Conservation (phyloP, 2,888 invertebrate genomes). For the Celastrina argiolus region DNA sequence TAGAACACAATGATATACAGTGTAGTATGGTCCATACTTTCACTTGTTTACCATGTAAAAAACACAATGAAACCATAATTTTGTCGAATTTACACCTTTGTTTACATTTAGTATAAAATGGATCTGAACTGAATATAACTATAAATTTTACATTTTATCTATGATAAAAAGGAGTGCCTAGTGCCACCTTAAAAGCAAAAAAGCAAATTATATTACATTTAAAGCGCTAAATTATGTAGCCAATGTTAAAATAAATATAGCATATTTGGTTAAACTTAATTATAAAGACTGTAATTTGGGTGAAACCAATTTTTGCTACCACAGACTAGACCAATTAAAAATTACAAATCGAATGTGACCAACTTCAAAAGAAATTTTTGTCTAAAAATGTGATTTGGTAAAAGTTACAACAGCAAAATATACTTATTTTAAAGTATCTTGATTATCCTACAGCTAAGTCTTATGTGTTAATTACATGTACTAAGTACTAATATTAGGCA, state of each 20-base stretch:
- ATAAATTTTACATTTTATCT: background rate
- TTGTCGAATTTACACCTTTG: no score
- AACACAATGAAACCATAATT: no score
- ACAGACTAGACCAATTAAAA: background rate
- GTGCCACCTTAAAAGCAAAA: conserved; percentile 17
- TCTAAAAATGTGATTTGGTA: background rate
- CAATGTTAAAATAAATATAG: conserved; percentile 16
- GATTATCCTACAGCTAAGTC: background rate
- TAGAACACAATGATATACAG: no score
- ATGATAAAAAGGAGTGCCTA: background rate
- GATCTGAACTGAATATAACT: background rate
- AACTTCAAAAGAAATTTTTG: no score
- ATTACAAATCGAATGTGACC: background rate
- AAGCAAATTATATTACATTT: conserved; percentile 22
- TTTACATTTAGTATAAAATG: background rate
- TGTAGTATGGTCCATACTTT: no score
- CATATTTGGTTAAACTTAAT: conserved; percentile 20
- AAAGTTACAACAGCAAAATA: background rate
- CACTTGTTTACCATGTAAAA: no score
- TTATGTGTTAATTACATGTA: background rate
- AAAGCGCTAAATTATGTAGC: conserved; percentile 18
- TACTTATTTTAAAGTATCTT: background rate
- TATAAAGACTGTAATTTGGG: background rate
- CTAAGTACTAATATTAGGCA: background rate
- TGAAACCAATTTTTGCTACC: conserved; percentile 1